Base-by-base conservation (phyloP, 2,113 vertebrate species). In the Dromiciops gliroides region DNA sequence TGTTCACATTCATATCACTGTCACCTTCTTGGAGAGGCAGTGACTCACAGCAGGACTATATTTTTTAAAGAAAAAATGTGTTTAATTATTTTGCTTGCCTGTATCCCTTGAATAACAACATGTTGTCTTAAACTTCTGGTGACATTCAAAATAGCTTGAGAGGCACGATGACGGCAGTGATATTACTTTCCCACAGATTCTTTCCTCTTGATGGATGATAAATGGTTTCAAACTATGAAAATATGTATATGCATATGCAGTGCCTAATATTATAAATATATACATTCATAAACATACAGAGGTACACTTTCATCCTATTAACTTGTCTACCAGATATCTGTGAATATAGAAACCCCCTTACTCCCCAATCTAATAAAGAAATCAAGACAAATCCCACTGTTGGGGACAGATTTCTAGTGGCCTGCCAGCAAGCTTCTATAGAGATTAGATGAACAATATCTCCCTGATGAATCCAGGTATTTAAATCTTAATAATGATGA, bases 21-120 rank as follows among this genome's bases (percentile, higher is more conserved):
- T 67, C 47, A 67, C 9, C 50, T 96, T 88, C 37, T 56, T 93
- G 89, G 23, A 93, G 90, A 96, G 89, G 56, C 26, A 94, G 48
- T 94, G 3, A 93, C 7, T 67, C 53, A 91, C 2, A 56, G 48
- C 4, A 89, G 91, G 88, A 50, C 47, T 91, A 50, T 47, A 51
- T 47, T 44, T 91, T 26, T 25, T 91, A 90, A 93, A 95, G 52
- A 23, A 94, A 97, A 97, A 96, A 95, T 90, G 94, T 94, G 48
- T 93, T 92, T 96, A 96, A 97, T 97, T 96, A 95, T 96, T 96
- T 95, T 93, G 25, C 23, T 91, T 95, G 90, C 50, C 31, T 96
- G 83, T 91, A 49, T 93, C 37, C 6, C 48, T 48, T 93, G 50
- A 93, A 96, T 95, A 95, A 92, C 91, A 95, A 89, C 48, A 93